These are phyloP conservation scores for Seira sanloemensis DNA, from an alignment of 2,888 invertebrate species.

Conservation along the genomic window DNA sequence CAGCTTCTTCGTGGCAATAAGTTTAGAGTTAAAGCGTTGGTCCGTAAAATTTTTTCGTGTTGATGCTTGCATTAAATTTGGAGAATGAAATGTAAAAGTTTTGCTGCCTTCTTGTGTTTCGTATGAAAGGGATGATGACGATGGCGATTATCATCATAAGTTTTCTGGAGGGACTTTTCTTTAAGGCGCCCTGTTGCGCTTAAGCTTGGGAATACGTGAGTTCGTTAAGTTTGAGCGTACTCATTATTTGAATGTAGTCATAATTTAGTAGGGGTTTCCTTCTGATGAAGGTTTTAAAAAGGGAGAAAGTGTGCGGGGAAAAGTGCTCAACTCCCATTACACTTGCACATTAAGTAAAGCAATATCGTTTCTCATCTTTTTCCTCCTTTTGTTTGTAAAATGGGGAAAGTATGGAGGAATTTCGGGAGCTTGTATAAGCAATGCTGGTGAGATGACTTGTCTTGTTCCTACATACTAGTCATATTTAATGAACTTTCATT, in stretches of 20 bases:
- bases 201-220: slow-evolving; percentile 5
- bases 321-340: slow-evolving; percentile 65
- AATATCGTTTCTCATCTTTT: slow-evolving; percentile 61
- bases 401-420: slow-evolving; percentile 46
- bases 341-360: slow-evolving; percentile 54
- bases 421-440: slow-evolving; percentile 19
- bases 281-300: slow-evolving; percentile 36
- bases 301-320: slow-evolving; percentile 25
- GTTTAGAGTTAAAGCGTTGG: neutral
- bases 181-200: slow-evolving; percentile 57
- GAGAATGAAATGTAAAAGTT: neutral
- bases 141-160: slow-evolving; percentile 23
- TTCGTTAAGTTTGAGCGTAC: neutral
- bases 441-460: slow-evolving; percentile 22
- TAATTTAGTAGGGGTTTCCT: slow-evolving; percentile 31
- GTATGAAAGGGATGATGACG: neutral
- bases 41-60: neutral
- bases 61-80: neutral
- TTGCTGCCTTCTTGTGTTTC: neutral
- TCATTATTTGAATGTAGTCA: slow-evolving; percentile 29
- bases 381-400: slow-evolving; percentile 19
- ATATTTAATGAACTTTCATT: slow-evolving; percentile 65
- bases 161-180: slow-evolving; percentile 27
- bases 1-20: neutral
- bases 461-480: slow-evolving; percentile 36